Base-by-base conservation (phyloP, 2,888 invertebrate species). In the Piscicola geometra region DNA sequence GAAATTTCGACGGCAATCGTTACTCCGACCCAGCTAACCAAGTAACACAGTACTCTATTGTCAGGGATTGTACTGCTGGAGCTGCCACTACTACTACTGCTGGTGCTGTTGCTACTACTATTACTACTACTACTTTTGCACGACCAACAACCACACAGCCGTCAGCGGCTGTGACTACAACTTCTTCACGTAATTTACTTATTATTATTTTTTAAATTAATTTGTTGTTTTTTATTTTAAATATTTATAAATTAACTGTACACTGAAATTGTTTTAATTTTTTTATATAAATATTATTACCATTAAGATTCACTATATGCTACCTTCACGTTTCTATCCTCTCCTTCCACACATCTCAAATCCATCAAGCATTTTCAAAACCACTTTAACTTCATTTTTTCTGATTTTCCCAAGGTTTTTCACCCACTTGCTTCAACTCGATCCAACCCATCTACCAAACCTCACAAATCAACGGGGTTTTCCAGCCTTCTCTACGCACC, bases 41-140 rank as follows among this genome's bases (percentile, higher is more conserved):
- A n/a, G 56, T 73, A 60, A 73, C 36, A 33, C 73, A 73, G 36
- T 64, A 64, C 64, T 60, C 41, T 25, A 56, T 73, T 5, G 32
- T 33, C 1, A 47, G 33, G 25, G 32, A 50, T 47, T 71, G 71
- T 52, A 1, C 9, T 30, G 5, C 9, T 33, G 5, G 9, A 5
- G 30, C 30, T 28, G 30, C 67, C 9, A 18, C 32, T 5, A 33
- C 67, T 28, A 30, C 67, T 21, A 67, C 67, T 32, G 15, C 33
- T n/a, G 15, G 30, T 30, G 30, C 28, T 28, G 30, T 32, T 12
- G 30, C 21, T 3, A 3, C 35, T 9, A 67, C 33, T 32, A 41
- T 41, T 36, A n/a, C 69, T 2, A 69, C 25, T 33, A 36, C 52
- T 30, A 50, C 52, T n/a, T 5, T 28, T 50, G 21, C 0, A 36